Evolutionary conservation across 2,797 vertebrate species (phyloP).

Genomic region (Poeciliopsis infans): DNA sequence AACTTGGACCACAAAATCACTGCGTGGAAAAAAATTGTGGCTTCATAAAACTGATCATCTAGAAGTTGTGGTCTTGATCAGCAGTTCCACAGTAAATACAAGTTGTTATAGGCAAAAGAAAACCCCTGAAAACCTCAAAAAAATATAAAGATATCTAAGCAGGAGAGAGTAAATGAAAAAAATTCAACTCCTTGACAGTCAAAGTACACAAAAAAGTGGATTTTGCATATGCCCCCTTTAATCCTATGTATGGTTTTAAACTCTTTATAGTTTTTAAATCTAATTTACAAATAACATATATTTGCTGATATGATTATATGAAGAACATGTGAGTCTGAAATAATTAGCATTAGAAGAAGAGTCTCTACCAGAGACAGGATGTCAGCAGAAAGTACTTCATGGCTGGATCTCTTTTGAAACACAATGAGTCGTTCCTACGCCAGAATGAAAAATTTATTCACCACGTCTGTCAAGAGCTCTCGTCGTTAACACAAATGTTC

Average conservation of each 20-base stretch:
- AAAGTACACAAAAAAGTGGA: too few relatives aligned
- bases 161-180: too few relatives aligned
- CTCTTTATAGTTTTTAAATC: neutral
- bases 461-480: slow-evolving; percentile 39
- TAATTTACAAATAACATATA: neutral
- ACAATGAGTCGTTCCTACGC: slow-evolving; percentile 26
- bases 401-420: slow-evolving; percentile 33
- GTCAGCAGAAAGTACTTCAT: slow-evolving; percentile 3
- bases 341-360: neutral
- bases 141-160: too few relatives aligned
- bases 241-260: neutral
- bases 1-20: too few relatives aligned
- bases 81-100: too few relatives aligned
- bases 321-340: neutral
- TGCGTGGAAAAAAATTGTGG: too few relatives aligned
- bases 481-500: slow-evolving; percentile 51
- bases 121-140: too few relatives aligned
- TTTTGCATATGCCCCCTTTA: neutral
- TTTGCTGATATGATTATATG: neutral
- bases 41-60: too few relatives aligned
- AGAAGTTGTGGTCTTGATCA: too few relatives aligned
- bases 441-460: slow-evolving; percentile 53
- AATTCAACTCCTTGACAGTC: too few relatives aligned
- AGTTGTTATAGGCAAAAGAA: too few relatives aligned
- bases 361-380: neutral